phyloP scores from a whole-genome alignment of 1,140 invertebrate species.

The Hylaeus volcanicus region DNA sequence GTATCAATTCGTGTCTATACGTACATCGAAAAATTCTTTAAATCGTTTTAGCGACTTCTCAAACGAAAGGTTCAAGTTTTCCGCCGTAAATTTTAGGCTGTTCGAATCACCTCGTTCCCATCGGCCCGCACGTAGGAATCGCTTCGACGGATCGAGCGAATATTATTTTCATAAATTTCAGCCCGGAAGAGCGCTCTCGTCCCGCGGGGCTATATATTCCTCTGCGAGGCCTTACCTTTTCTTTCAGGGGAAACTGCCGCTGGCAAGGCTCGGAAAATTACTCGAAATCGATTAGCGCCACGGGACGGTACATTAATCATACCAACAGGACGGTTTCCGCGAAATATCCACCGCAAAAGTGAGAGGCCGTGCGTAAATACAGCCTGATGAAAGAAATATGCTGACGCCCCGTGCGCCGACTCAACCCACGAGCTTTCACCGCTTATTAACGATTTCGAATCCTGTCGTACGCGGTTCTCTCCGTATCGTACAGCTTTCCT shows the following conservation, averaged over 20 bases:
- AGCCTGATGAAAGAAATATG: slow-evolving; percentile 20
- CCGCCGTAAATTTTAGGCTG: neutral
- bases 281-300: slow-evolving; percentile 23
- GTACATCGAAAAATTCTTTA: neutral
- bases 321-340: neutral
- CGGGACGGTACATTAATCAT: slow-evolving; percentile 31
- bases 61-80: neutral
- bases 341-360: slow-evolving; percentile 5
- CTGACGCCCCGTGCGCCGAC: neutral
- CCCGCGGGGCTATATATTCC: neutral
- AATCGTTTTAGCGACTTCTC: neutral
- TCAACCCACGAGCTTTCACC: neutral
- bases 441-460: slow-evolving; percentile 7
- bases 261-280: slow-evolving; percentile 10
- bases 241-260: neutral
- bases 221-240: neutral
- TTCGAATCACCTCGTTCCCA: neutral
- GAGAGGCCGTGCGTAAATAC: slow-evolving; percentile 6
- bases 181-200: neutral
- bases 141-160: neutral
- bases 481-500: neutral
- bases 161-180: slow-evolving; percentile 25
- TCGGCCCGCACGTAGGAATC: neutral
- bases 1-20: neutral
- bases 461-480: neutral